Percentiles rank a stretch among this genome's conserved stretches.
Evolutionary conservation across 2,888 invertebrate species (phyloP).

Genomic region (Himalopsyche japonica): DNA sequence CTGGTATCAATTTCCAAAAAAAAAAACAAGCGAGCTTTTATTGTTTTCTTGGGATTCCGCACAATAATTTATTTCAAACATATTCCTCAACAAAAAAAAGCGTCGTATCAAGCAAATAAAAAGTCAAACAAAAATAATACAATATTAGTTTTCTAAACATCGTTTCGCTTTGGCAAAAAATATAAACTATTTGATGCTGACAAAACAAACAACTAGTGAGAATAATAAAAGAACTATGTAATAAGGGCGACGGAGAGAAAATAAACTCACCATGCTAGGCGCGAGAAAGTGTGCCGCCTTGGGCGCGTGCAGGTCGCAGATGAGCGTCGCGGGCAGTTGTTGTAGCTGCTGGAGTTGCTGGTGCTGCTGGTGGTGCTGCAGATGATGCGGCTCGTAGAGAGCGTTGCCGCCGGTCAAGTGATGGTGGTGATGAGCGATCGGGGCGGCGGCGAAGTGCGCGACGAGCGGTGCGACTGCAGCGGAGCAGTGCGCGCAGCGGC

Average conservation of each 20-base stretch:
- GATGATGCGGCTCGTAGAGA: constrained; percentile 48
- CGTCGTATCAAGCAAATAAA: no score
- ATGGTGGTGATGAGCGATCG: constrained; percentile 22
- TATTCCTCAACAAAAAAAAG: no score
- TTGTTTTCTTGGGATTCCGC: no score
- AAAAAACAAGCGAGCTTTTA: no score
- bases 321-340: constrained; percentile 26
- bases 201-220: no score
- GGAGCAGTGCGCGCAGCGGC: constrained; percentile 52
- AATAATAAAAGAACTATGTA: no score
- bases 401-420: constrained; percentile 46
- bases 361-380: constrained; percentile 25
- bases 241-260: neutral
- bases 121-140: no score
- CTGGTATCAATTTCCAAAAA: no score
- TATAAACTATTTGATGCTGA: no score
- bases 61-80: no score
- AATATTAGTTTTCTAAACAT: no score
- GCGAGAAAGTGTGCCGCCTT: constrained; percentile 41
- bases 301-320: constrained; percentile 35
- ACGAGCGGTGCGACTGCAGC: constrained; percentile 54
- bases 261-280: constrained; percentile 40
- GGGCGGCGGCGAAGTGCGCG: constrained; percentile 43
- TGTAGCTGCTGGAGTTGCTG: constrained; percentile 28
- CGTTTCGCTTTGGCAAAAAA: no score